Base-by-base conservation (phyloP, 1,140 invertebrate species). In the Rhopalosiphum padi region DNA sequence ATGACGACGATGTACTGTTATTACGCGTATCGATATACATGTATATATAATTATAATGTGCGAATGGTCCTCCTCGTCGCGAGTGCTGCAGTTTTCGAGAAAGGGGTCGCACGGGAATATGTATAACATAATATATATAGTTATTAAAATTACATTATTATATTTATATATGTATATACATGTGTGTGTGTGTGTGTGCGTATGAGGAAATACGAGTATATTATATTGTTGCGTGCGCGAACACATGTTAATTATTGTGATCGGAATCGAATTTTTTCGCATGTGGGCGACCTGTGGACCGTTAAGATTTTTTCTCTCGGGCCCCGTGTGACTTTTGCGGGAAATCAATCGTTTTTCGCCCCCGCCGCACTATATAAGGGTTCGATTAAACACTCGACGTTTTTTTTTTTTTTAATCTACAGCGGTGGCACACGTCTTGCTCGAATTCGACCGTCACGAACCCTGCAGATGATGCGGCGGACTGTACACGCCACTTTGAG, bases 61-160 rank as follows among this genome's bases (percentile, higher is more conserved):
- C 4, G 30, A 8, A 85, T 7, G 41, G 25, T n/a, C 5, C 15
- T 48, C 30, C 46, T 87, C 15, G 46, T 46, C 46, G 46, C 43
- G 30, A 87, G 86, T 87, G 30, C n/a, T 51, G 18, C 22, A 23
- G 86, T 21, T 68, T n/a, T 68, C 30, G 86, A 35, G 86, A 87
- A 87, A 87, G 86, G 86, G 86, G 86, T 87, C 30, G 46, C 86
- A 8, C 22, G 86, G 46, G 46, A 87, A 87, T 87, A 51, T n/a
- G 15, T 68, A 25, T 55, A 7, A 18, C 18, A 2, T 3, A 9
- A 43, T 85, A 15, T 85, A n/a, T 15, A 85, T 23, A 48, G 43
- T 87, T 87, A 87, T 87, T 87, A 87, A 87, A 48, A 46, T 87
- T 87, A 87, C 46, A 48, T 87, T 51, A 87, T 48, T 15, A 30